A percentile compares a stretch with the other conserved stretches of the same genome.
Conservation (phyloP, 2,113 vertebrate genomes). For the Mesoclemmys tuberculata region DNA sequence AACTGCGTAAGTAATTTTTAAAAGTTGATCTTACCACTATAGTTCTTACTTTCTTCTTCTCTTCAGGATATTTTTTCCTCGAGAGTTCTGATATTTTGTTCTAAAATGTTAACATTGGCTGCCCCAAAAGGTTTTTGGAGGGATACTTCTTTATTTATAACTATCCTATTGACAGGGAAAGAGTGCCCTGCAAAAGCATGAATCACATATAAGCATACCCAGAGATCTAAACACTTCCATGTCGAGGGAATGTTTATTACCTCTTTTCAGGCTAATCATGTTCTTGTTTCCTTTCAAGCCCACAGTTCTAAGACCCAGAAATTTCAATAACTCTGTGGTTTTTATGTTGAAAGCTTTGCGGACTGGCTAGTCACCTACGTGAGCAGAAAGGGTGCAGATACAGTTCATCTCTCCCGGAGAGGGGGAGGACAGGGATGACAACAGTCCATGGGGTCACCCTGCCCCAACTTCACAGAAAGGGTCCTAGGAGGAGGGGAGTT, state of each 20-base stretch:
- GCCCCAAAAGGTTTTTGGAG: neutral
- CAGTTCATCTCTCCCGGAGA: neutral
- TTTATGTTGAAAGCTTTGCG: neutral
- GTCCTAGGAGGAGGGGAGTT: neutral
- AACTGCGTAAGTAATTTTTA: conserved; percentile 25
- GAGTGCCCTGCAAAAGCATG: neutral
- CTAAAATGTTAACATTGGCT: neutral
- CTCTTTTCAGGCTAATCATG: neutral
- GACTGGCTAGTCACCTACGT: neutral
- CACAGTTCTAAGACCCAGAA: neutral
- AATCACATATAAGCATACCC: neutral
- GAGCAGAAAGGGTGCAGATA: neutral
- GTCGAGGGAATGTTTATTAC: neutral
- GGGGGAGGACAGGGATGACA: neutral
- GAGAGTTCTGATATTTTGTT: conserved; percentile 23
- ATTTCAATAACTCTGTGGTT: neutral
- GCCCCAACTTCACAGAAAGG: neutral
- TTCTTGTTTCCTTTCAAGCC: neutral
- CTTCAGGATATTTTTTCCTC: neutral
- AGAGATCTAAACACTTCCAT: neutral
- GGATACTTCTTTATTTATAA: neutral
- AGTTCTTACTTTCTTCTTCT: neutral
- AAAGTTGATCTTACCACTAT: conserved; percentile 3
- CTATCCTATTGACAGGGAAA: neutral
- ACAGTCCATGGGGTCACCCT: neutral